Evolutionary conservation across 2,113 vertebrate genomes (phyloP).

Genomic region (Pelmatolapia mariae): DNA sequence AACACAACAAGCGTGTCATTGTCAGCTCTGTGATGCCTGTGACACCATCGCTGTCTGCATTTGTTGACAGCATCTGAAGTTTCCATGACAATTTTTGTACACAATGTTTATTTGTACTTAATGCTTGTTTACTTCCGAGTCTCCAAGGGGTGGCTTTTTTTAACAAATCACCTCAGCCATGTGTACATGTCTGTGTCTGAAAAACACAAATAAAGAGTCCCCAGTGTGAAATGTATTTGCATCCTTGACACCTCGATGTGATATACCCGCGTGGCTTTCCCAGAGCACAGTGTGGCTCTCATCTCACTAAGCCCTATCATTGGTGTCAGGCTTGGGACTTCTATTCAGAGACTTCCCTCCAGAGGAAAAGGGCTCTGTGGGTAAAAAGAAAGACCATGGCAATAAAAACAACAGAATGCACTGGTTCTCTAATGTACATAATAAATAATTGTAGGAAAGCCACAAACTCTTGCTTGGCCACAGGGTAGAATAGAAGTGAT

Average conservation of each 20-base stretch:
- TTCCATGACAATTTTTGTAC: constrained; percentile 53
- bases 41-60: background rate
- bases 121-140: constrained; percentile 59
- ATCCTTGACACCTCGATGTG: constrained; percentile 58
- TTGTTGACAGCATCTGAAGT: constrained; percentile 41
- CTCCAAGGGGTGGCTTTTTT: constrained; percentile 35
- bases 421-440: background rate
- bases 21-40: background rate
- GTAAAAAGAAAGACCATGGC: constrained; percentile 23
- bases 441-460: background rate
- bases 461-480: background rate
- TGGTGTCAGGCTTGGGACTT: constrained; percentile 57
- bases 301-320: constrained; percentile 42
- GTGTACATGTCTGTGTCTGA: constrained; percentile 53
- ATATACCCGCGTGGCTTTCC: constrained; percentile 30
- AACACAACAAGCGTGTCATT: background rate
- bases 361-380: constrained; percentile 43
- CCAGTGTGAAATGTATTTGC: constrained; percentile 61
- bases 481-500: constrained; percentile 1
- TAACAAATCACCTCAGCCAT: constrained; percentile 58
- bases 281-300: constrained; percentile 5
- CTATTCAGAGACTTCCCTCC: constrained; percentile 53
- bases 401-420: constrained; percentile 42
- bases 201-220: constrained; percentile 73
- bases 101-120: constrained; percentile 52